Conservation (phyloP, 2,888 invertebrate species). For the Idaea dimidiata region DNA sequence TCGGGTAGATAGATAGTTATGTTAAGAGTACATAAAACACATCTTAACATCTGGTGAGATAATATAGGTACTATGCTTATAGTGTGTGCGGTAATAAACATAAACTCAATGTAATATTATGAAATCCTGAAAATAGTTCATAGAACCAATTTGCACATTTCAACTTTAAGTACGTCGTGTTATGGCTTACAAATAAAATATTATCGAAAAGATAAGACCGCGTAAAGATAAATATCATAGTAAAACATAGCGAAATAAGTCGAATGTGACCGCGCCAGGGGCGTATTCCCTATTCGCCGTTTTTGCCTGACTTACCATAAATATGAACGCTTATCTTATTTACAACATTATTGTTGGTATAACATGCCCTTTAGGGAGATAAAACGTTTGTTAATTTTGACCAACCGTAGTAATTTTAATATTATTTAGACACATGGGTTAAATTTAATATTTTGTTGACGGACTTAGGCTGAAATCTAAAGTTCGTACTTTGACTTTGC, state of each 20-base stretch:
- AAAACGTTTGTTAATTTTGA: constrained; percentile 36
- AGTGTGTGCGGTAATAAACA: too few species aligned
- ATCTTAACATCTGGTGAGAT: too few species aligned
- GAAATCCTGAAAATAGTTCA: not conserved
- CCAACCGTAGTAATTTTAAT: constrained; percentile 22
- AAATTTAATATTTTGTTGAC: too few species aligned
- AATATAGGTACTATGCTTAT: too few species aligned
- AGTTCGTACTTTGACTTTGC: too few species aligned
- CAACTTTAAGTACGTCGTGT: not conserved
- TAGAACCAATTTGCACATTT: not conserved
- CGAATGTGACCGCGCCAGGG: constrained; percentile 53
- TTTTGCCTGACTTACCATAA: constrained; percentile 56
- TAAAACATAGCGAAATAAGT: constrained; percentile 22
- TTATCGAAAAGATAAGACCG: constrained; percentile 27
- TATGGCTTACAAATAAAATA: constrained; percentile 21
- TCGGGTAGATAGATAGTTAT: not conserved
- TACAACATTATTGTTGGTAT: constrained; percentile 55
- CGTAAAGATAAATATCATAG: constrained; percentile 29
- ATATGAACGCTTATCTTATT: constrained; percentile 65
- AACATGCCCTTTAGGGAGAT: constrained; percentile 51
- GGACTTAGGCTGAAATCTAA: too few species aligned
- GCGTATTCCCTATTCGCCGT: constrained; percentile 49
- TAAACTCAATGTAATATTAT: too few species aligned
- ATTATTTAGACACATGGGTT: constrained; percentile 13
- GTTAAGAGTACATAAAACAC: too few species aligned